Percentiles rank a stretch among this genome's conserved stretches.
Evolutionary conservation across 2,113 vertebrate genomes (phyloP).

Genomic region (Saccopteryx bilineata): DNA sequence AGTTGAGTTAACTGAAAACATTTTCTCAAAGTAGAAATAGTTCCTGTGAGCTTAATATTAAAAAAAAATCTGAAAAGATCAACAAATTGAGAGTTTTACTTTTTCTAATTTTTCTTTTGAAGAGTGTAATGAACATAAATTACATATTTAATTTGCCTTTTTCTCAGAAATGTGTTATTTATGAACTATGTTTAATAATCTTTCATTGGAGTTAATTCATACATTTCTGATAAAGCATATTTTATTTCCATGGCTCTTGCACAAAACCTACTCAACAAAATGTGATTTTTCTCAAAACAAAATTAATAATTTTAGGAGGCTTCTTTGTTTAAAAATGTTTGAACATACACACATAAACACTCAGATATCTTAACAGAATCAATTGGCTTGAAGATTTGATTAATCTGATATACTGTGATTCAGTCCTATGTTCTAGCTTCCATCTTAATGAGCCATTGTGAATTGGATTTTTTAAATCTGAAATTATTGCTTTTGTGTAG

Average conservation of each 20-base stretch:
- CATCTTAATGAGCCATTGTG: neutral
- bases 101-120: constrained; percentile 45
- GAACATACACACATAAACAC: neutral
- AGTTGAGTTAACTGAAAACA: constrained; percentile 9
- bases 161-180: neutral
- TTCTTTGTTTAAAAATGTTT: neutral
- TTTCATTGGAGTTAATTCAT: neutral
- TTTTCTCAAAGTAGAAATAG: constrained; percentile 18
- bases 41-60: neutral
- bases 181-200: neutral
- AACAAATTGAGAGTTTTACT: neutral
- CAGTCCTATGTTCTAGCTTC: neutral
- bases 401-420: neutral
- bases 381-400: constrained; percentile 25
- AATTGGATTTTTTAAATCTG: neutral
- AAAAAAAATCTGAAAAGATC: neutral
- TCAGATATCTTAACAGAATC: neutral
- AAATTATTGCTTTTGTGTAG: neutral
- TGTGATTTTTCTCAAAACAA: neutral
- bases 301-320: neutral
- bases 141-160: neutral
- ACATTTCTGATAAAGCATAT: neutral
- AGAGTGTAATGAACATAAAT: constrained; percentile 22
- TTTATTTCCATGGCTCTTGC: neutral
- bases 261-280: neutral